phyloP scores from a whole-genome alignment of 2,113 vertebrate genomes.

The Lipotes vexillifer region DNA sequence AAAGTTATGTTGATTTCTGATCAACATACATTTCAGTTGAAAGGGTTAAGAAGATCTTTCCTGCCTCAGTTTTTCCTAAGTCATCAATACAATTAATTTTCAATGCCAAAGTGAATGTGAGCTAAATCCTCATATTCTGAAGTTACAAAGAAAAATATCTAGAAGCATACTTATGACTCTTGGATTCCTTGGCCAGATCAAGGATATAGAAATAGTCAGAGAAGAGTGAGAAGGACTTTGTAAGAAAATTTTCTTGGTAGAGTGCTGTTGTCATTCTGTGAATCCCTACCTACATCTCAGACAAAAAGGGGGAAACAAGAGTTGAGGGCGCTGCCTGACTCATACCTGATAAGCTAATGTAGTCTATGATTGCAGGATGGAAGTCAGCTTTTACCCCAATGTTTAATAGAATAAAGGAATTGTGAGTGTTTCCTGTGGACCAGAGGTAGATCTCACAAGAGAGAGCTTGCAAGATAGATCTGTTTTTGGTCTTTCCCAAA shows the following conservation, averaged over 20 bases:
- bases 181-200: neutral
- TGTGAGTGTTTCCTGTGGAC: neutral
- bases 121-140: neutral
- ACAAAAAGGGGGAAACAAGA: neutral
- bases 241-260: neutral
- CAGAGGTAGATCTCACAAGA: neutral
- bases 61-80: neutral
- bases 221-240: neutral
- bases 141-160: neutral
- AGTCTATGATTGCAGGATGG: neutral
- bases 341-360: neutral
- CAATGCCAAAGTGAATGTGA: neutral
- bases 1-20: neutral
- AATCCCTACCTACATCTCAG: neutral
- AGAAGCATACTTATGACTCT: neutral
- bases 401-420: neutral
- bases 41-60: neutral
- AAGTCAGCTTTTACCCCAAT: neutral
- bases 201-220: neutral
- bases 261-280: neutral
- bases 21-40: neutral
- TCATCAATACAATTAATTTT: neutral
- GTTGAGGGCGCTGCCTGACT: no score
- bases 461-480: neutral
- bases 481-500: neutral